phyloP scores from a whole-genome alignment of 1,140 invertebrate species.

The Drosophila ogumai region DNA sequence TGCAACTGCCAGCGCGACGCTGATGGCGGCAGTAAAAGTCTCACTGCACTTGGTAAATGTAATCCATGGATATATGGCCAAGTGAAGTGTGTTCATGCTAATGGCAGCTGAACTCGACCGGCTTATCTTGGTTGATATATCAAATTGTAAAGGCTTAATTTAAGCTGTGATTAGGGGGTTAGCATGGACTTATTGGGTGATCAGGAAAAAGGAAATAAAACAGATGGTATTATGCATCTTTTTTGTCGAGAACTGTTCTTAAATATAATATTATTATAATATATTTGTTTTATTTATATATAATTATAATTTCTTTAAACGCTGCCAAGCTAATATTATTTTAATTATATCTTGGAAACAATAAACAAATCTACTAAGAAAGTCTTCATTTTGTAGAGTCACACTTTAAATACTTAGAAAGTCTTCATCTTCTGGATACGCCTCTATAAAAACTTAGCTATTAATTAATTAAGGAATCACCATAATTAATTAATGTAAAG shows the following conservation, averaged over 20 bases:
- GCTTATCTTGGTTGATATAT: neutral
- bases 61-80: slow-evolving; percentile 23
- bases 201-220: neutral
- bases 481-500: slow-evolving; percentile 4
- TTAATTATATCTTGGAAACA: no score
- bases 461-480: neutral
- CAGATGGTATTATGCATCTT: no score
- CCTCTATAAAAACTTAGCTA: no score
- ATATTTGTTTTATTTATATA: no score
- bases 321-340: no score
- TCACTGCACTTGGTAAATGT: slow-evolving; percentile 20
- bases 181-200: neutral
- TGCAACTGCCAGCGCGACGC: slow-evolving; percentile 6
- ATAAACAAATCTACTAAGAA: neutral
- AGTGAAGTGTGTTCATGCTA: slow-evolving; percentile 27
- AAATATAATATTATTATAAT: no score
- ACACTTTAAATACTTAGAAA: neutral
- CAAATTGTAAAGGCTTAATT: neutral
- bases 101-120: slow-evolving; percentile 2
- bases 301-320: no score
- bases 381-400: neutral
- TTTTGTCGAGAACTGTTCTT: no score
- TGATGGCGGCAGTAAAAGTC: slow-evolving; percentile 34
- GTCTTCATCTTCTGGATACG: no score
- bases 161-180: neutral